A percentile compares a stretch with the other conserved stretches of the same genome.
These are phyloP conservation scores for Oncorhynchus tshawytscha DNA, from an alignment of 2,113 vertebrate genomes.

Conservation along the genomic window DNA sequence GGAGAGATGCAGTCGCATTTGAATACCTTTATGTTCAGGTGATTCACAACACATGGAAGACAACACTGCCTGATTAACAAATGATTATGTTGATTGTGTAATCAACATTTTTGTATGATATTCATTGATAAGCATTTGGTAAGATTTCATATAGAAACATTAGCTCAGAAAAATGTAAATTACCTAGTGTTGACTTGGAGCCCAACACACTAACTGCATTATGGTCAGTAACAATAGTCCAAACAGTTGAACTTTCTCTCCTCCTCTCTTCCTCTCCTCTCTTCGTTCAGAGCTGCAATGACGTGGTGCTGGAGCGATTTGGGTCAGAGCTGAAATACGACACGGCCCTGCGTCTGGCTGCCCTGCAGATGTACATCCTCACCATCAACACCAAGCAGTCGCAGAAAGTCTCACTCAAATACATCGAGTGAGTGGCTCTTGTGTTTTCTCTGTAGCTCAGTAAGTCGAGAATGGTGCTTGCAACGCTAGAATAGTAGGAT, in stretches of 20 bases:
- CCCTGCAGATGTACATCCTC: conserved; percentile 96
- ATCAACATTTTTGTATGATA: background rate
- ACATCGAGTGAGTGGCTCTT: conserved; percentile 89
- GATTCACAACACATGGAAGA: conserved; percentile 29
- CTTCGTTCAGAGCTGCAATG: conserved; percentile 88
- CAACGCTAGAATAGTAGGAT: no score
- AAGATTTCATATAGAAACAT: background rate
- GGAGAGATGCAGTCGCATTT: conserved; percentile 93
- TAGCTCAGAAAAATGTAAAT: background rate
- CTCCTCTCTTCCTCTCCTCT: conserved; percentile 44
- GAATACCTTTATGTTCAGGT: conserved; percentile 99
- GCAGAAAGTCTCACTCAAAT: conserved; percentile 97
- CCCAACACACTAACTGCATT: background rate
- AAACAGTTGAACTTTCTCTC: conserved; percentile 29
- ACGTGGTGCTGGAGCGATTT: conserved; percentile 94
- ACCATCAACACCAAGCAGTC: conserved; percentile 95
- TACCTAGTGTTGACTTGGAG: background rate
- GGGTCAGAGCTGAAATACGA: conserved; percentile 97
- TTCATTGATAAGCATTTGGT: background rate
- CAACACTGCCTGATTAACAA: background rate
- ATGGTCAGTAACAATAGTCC: conserved; percentile 19
- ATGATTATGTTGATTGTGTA: background rate
- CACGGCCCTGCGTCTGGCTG: conserved; percentile 90
- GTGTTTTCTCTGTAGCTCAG: conserved; percentile 12
- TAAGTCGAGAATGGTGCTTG: no score